Base-by-base conservation (phyloP, 2,797 vertebrate genomes). In the Acestrorhynchus altus region DNA sequence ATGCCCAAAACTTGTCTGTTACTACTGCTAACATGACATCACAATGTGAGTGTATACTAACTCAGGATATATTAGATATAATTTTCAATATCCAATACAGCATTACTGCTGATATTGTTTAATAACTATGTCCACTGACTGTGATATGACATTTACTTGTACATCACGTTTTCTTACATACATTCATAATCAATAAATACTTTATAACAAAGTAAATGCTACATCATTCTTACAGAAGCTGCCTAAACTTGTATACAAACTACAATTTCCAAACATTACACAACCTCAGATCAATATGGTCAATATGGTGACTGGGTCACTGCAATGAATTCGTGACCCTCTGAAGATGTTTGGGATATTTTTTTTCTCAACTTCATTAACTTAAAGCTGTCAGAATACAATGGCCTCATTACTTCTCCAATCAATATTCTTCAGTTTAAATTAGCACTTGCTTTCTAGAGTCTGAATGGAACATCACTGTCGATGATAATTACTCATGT, bases 391-490 rank as follows among this genome's bases (percentile, higher is more conserved):
- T 35, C 26, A 60, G 57, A 60, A 4, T 24, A 47, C 22, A 28
- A 28, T 66, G 64, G 11, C 42, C 8, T 47, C 24, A 49, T 18
- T 28, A 66, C 44, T 16, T 47, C 22, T 28, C 16, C 4, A 15
- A 66, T 28, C 42, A 47, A 44, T 44, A 66, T 66, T 47, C 22
- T 10, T 66, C 63, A 65, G 22, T 18, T 28, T 66, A 47, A 9
- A 66, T 28, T 66, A n/a, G 22, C 22, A 47, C 22, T 46, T 0
- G 15, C 63, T 24, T 66, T 22, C 10, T 66, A 7, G 44, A 28
- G 22, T 49, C 63, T 66, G 42, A 66, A 66, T 22, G 40, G 63
- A 24, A 65, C 40, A 44, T 46, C 42, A 66, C 64, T 16, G 42
- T 28, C 1, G 22, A 26, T 28, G 40, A 47, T 47, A 65, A 65